Base-by-base conservation (phyloP, 2,888 invertebrate genomes). In the Helobdella robusta region DNA sequence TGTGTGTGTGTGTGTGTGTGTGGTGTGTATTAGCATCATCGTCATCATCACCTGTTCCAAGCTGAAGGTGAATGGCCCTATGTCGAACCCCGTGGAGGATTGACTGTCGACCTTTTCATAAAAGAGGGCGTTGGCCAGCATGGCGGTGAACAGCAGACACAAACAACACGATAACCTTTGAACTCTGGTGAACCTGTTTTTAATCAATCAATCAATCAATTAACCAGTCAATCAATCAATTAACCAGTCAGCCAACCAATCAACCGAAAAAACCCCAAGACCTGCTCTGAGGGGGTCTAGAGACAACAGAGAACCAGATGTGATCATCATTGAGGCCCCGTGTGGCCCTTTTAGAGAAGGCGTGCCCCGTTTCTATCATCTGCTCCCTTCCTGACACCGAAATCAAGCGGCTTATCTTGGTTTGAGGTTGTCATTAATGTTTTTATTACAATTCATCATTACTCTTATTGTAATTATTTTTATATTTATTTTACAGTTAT, bases 101-200 rank as follows among this genome's bases (percentile, higher is more conserved):
- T 71, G 70, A 46, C 70, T 70, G 8, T 67, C 73, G 65, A 64
- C 75, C 20, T 68, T 70, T n/a, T 73, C 77, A 72, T 83, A 83
- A 75, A 81, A 83, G 79, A 83, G 79, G 54, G 82, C 82, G 69
- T 81, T 82, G n/a, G 80, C 78, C 66, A 83, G 70, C 83, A 83
- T 83, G 48, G 80, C 79, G 15, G 80, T 73, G 68, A 77, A 81
- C 25, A 83, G 75, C 66, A 83, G 74, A 50, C 80, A 77, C 63
- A 83, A 75, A 68, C 82, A 82, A 68, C 81, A 81, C 18, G 81
- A 79, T 5, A 82, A 78, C 15, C 83, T 75, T 58, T 72, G 68
- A 18, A 67, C 69, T 18, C 81, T 73, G 0, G 81, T 81, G 73
- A 82, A 83, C 30, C 81, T 50, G 54, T 6, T 6, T 6, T 50